Evolutionary conservation across 2,888 invertebrate genomes (phyloP).

Genomic region (Opisthograptis luteolata): DNA sequence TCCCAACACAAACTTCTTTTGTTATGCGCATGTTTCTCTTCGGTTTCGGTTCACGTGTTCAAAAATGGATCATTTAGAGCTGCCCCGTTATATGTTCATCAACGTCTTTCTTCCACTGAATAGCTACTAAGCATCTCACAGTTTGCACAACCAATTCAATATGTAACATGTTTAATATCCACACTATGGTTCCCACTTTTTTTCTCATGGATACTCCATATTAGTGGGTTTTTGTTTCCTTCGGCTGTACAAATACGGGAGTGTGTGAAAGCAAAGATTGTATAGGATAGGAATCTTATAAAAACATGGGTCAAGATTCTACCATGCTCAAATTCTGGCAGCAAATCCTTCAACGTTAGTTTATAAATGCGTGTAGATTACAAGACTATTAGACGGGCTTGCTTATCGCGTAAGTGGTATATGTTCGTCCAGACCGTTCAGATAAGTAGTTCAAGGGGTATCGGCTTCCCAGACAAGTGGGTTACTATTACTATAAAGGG

Average conservation of each 20-base stretch:
- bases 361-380: slow-evolving; percentile 33
- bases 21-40: slow-evolving; percentile 25
- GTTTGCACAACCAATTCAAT: slow-evolving; percentile 59
- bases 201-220: slow-evolving; percentile 38
- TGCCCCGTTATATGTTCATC: slow-evolving; percentile 43
- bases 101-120: slow-evolving; percentile 48
- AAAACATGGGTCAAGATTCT: slow-evolving; percentile 41
- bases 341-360: slow-evolving; percentile 18
- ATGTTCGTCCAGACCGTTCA: slow-evolving; percentile 46
- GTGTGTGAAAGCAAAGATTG: slow-evolving; percentile 62
- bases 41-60: slow-evolving; percentile 33
- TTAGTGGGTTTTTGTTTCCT: slow-evolving; percentile 58
- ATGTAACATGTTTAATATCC: slow-evolving; percentile 56
- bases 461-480: slow-evolving; percentile 66
- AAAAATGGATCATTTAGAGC: slow-evolving; percentile 47
- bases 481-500: slow-evolving; percentile 67
- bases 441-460: slow-evolving; percentile 75
- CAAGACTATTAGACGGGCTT: slow-evolving; percentile 34
- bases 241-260: slow-evolving; percentile 50
- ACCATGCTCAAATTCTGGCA: slow-evolving; percentile 30
- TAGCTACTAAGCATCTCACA: slow-evolving; percentile 56
- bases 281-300: slow-evolving; percentile 47
- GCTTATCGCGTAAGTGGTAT: slow-evolving; percentile 44
- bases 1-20: slow-evolving; percentile 28
- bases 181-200: slow-evolving; percentile 54